These are phyloP conservation scores for Cyclura pinguis DNA, from an alignment of 2,797 vertebrate genomes.

Conservation along the genomic window DNA sequence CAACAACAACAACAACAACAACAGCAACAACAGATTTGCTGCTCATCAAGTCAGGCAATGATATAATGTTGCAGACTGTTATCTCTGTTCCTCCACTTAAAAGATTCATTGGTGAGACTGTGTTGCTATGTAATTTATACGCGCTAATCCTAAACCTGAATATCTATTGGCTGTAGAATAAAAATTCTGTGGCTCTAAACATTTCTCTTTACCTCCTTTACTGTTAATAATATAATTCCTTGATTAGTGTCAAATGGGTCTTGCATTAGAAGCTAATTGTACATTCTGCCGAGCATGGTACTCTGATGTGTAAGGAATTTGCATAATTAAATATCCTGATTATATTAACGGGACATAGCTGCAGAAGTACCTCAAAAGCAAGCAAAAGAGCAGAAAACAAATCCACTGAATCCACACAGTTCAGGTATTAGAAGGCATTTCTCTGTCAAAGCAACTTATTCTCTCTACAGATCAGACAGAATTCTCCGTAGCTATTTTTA, in stretches of 20 bases:
- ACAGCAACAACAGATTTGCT: not conserved
- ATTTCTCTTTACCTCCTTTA: conserved; percentile 21
- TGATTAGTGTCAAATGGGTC: conserved; percentile 47
- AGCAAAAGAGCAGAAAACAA: conserved; percentile 4
- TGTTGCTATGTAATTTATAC: not conserved
- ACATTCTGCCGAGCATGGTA: conserved; percentile 6
- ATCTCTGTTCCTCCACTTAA: not conserved
- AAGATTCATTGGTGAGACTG: not conserved
- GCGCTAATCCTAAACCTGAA: conserved; percentile 7
- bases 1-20: no score
- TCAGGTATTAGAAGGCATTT: conserved; percentile 7
- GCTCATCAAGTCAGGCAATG: not conserved
- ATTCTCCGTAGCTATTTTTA: conserved; percentile 34
- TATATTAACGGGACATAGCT: conserved; percentile 25
- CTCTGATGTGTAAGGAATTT: conserved; percentile 31
- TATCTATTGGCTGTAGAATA: conserved; percentile 8
- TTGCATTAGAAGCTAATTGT: conserved; percentile 34
- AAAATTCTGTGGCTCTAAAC: conserved; percentile 24
- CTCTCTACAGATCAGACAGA: conserved; percentile 15
- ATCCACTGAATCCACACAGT: conserved; percentile 6
- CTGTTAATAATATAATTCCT: conserved; percentile 22
- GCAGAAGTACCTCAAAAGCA: conserved; percentile 2
- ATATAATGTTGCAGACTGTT: no score
- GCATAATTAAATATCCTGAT: conserved; percentile 40
- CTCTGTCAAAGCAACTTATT: conserved; percentile 20